Base-by-base conservation (phyloP, 1,140 invertebrate genomes). In the Andrena cerasifolii region DNA sequence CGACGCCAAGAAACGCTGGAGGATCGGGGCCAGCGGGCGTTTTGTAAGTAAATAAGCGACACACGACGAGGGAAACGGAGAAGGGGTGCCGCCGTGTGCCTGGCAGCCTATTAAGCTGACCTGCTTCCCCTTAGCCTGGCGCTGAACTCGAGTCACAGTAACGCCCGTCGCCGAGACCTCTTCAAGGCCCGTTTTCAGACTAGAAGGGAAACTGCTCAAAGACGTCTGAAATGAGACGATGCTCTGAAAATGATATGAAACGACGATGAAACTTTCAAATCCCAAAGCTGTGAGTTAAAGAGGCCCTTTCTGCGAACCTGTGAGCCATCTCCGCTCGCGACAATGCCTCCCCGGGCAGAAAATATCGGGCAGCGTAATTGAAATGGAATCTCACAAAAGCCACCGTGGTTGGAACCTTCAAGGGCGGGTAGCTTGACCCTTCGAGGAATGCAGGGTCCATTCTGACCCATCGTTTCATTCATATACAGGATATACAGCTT, bases 31-130 rank as follows among this genome's bases (percentile, higher is more conserved):
- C 40, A 49, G 40, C 18, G 33, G n/a, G 0, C 31, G 24, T 76
- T 49, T 68, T 31, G 33, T 45, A 4, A 45, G 75, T 21, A 77
- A 77, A 77, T 77, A 77, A 71, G 40, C 53, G 61, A 12, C 49
- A 18, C 33, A n/a, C 7, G 47, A 24, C 18, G 31, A 53, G 24
- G 7, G 18, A 24, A 71, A 61, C 24, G 74, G 24, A 8, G 18
- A 24, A 71, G 51, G 18, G 74, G 21, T 71, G 31, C 33, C n/a
- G 65, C 12, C 24, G 31, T 67, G 24, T 8, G 53, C 21, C 54
- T 45, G 66, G n/a, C 75, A 71, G 67, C 75, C 75, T 77, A 77
- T 77, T 77, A 77, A 77, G 75, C 75, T 62, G 75, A 77, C 75
- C 75, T 67, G 49, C 49, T 71, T 77, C 56, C 36, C 49, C 75